phyloP scores from a whole-genome alignment of 2,888 invertebrate species.

The Ephialtes manifestator region DNA sequence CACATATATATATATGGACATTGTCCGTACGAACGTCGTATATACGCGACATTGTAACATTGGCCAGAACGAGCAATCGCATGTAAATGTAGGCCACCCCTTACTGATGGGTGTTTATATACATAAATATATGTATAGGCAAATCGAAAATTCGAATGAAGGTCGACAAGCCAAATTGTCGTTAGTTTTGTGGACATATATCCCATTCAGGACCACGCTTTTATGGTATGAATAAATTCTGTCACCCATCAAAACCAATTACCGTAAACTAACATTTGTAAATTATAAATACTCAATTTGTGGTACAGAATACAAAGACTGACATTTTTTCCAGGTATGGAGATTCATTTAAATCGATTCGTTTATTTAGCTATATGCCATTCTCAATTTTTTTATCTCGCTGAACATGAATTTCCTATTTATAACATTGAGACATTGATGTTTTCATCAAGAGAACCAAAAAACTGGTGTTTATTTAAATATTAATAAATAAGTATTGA shows the following conservation, averaged over 20 bases:
- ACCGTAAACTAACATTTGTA: not conserved
- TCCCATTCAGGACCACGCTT: not conserved
- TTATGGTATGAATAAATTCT: not conserved
- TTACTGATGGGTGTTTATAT: not conserved
- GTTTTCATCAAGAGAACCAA: too few relatives aligned
- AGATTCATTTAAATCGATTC: not conserved
- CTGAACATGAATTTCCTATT: too few relatives aligned
- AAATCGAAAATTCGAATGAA: not conserved
- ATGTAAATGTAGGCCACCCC: slow-evolving; percentile 22
- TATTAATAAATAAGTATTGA: too few relatives aligned
- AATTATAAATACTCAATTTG: not conserved
- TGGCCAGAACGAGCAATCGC: slow-evolving; percentile 4
- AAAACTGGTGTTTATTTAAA: too few relatives aligned
- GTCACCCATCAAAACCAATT: not conserved
- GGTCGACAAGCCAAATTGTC: not conserved
- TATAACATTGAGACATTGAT: too few relatives aligned
- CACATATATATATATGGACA: not conserved
- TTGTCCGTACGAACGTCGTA: not conserved
- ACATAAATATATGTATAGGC: not conserved
- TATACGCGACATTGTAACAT: slow-evolving; percentile 9
- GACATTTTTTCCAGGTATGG: not conserved
- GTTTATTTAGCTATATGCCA: too few relatives aligned
- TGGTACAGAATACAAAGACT: not conserved
- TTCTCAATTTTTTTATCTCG: too few relatives aligned
- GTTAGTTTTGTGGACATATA: not conserved